These are phyloP conservation scores for Drosophila subquinaria DNA, from an alignment of 2,888 invertebrate genomes.

Conservation along the genomic window DNA sequence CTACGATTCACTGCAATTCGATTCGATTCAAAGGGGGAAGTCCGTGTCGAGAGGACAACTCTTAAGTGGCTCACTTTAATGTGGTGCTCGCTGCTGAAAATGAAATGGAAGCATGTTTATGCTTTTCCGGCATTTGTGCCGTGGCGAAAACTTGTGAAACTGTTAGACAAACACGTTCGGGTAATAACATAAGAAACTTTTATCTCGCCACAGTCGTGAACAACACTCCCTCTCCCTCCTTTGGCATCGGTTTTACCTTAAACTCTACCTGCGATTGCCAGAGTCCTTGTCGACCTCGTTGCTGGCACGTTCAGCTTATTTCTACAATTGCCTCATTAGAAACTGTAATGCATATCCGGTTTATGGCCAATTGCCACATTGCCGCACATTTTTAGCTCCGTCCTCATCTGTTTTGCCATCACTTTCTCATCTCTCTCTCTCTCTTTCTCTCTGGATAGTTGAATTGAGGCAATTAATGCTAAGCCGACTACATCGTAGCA, in stretches of 20 bases:
- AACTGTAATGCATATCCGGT: slow-evolving; percentile 73
- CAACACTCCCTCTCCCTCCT: slow-evolving; percentile 27
- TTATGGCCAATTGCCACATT: slow-evolving; percentile 66
- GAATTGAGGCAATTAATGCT: slow-evolving; percentile 49
- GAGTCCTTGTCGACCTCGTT: slow-evolving; percentile 34
- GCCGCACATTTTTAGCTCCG: slow-evolving; percentile 51
- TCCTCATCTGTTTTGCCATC: slow-evolving; percentile 19
- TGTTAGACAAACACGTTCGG: slow-evolving; percentile 72
- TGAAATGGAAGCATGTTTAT: slow-evolving; percentile 67
- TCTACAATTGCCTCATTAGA: slow-evolving; percentile 75
- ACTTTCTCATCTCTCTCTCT: background rate
- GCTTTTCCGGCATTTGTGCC: slow-evolving; percentile 47
- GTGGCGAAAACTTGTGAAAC: slow-evolving; percentile 67
- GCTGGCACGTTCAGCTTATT: slow-evolving; percentile 70
- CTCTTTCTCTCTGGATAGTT: slow-evolving; percentile 25
- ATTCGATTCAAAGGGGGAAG: slow-evolving; percentile 3
- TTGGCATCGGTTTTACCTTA: slow-evolving; percentile 7
- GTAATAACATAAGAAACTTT: slow-evolving; percentile 76
- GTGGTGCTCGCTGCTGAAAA: slow-evolving; percentile 29
- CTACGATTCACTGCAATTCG: slow-evolving; percentile 32
- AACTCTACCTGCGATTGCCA: slow-evolving; percentile 13
- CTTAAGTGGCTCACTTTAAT: slow-evolving; percentile 51
- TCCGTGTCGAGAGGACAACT: slow-evolving; percentile 2
- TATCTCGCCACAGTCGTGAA: slow-evolving; percentile 61
- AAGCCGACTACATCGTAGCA: slow-evolving; percentile 17